phyloP scores from a whole-genome alignment of 2,113 vertebrate genomes.

The Sinocyclocheilus anophthalmus region DNA sequence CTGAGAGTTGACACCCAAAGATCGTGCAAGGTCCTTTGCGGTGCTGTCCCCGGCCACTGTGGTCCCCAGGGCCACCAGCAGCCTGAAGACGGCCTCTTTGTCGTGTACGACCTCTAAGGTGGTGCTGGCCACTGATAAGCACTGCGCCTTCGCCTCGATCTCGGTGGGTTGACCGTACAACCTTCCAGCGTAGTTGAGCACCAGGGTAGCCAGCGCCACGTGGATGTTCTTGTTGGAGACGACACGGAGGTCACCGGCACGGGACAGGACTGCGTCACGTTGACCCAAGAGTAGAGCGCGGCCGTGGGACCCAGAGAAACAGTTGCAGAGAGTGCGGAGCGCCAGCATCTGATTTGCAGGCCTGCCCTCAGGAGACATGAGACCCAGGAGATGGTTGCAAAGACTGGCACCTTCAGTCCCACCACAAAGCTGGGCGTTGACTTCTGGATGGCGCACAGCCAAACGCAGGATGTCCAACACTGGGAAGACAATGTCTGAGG shows the following conservation, averaged over 20 bases:
- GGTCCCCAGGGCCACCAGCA: conserved; percentile 95
- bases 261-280: conserved; percentile 86
- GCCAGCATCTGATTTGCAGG: conserved; percentile 94
- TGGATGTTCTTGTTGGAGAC: conserved; percentile 95
- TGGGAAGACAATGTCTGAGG: conserved; percentile 93
- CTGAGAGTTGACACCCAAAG: conserved; percentile 90
- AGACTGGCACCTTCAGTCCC: conserved; percentile 87
- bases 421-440: conserved; percentile 90
- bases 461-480: conserved; percentile 93
- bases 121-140: conserved; percentile 91
- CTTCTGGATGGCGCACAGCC: conserved; percentile 88
- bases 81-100: conserved; percentile 93
- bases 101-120: conserved; percentile 93
- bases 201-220: conserved; percentile 90
- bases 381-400: conserved; percentile 86
- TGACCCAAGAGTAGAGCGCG: conserved; percentile 87
- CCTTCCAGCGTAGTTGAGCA: conserved; percentile 90
- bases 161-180: conserved; percentile 83
- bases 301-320: conserved; percentile 84
- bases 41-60: conserved; percentile 86
- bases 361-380: conserved; percentile 86
- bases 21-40: conserved; percentile 90
- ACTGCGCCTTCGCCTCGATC: conserved; percentile 95
- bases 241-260: conserved; percentile 84
- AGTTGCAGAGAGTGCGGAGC: conserved; percentile 94